Percentiles rank a stretch among this genome's conserved stretches.
Conservation (phyloP, 2,113 vertebrate genomes). For the Cyphomyrus discorhynchus region DNA sequence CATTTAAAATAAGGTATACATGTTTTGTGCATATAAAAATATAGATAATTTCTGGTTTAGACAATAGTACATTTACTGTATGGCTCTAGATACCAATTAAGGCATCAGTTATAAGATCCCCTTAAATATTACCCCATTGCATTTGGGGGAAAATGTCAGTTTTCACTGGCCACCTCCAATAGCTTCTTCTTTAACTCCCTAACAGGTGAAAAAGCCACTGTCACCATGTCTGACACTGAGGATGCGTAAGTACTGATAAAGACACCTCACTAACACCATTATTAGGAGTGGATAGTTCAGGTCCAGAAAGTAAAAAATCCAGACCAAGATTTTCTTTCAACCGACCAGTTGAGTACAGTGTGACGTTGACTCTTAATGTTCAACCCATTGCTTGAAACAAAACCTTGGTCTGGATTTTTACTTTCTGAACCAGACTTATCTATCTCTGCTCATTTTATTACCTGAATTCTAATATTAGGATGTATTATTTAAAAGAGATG, state of each 20-base stretch:
- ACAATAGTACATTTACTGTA: background rate
- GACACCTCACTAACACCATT: background rate
- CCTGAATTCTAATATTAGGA: background rate
- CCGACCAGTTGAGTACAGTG: background rate
- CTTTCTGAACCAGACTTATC: background rate
- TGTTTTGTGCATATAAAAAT: background rate
- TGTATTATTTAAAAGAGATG: background rate
- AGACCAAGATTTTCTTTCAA: background rate
- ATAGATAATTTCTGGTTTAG: background rate
- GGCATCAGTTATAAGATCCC: background rate
- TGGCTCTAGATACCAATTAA: background rate
- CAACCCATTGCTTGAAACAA: background rate
- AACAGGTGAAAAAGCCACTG: constrained; percentile 63
- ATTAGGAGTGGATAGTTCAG: background rate
- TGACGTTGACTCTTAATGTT: background rate
- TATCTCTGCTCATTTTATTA: background rate
- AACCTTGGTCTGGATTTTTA: background rate
- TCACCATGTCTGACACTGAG: constrained; percentile 87
- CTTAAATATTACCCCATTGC: background rate
- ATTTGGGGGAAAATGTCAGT: background rate
- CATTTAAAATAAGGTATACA: background rate
- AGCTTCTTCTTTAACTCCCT: constrained; percentile 18
- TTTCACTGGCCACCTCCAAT: background rate
- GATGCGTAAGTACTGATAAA: constrained; percentile 77
- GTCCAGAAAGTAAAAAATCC: background rate